Evolutionary conservation across 2,113 vertebrate genomes (phyloP), one percentile per base, ranked within the genome.

Genomic region (Lophotis ruficrista): DNA sequence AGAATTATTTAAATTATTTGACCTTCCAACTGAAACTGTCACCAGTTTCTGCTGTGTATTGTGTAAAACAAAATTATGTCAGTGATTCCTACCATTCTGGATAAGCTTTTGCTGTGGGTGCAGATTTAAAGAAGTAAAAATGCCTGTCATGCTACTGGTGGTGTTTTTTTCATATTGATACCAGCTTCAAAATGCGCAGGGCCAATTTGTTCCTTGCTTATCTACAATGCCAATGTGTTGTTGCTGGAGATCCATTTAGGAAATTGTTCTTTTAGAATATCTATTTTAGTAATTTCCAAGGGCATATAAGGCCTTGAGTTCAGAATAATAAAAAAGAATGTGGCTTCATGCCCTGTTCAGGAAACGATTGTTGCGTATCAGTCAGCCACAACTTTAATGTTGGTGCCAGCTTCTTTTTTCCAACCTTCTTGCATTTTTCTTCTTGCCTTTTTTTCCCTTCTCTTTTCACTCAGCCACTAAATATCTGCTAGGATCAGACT

Each of bases 211-310:
- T 86, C 61, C 43, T 51, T 83, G 30, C 33, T 90, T 83, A 65
- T 48, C 48, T 50, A 10, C 38, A 60, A 22, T 5, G 51, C 6
- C 41, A 82, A 4, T 0, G 0, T n/a, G 60, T 9, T 64, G 38
- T 7, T 84, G n/a, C 21, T 61, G 10, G 76, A 76, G 18, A 53
- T 22, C 50, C 27, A 37, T 70, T 65, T 23, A 53, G 80, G 60
- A 80, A 69, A 64, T 0, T 23, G 15, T 54, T 60, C 37, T 38
- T 79, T 91, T 69, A 61, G 33, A 85, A 69, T 23, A 53, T 4
- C 33, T 51, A 4, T n/a, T 88, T 41, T 47, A 60, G 57, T 76
- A 43, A 65, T 90, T 82, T 84, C 70, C 58, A 56, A 69, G 38
- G 0, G 0, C 20, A 57, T 18, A 24, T 3, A 83, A 72, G 75